Percentiles rank a stretch among this genome's conserved stretches.
phyloP scores from a whole-genome alignment of 2,113 vertebrate species.

The Aleadryas rufinucha region DNA sequence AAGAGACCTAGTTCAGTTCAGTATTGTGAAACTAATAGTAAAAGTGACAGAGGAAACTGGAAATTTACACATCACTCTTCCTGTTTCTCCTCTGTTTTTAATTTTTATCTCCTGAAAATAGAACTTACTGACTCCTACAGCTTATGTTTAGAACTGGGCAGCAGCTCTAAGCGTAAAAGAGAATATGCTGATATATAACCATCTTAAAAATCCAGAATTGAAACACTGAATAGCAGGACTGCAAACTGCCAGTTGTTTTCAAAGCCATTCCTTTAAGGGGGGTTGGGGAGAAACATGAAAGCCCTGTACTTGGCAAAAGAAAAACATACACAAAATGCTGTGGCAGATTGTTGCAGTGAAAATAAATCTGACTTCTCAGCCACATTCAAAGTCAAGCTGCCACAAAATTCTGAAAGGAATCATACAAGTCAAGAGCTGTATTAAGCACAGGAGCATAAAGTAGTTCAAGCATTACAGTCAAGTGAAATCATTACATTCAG shows the following conservation, averaged over 20 bases:
- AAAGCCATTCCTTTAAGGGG: background rate
- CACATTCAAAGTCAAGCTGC: background rate
- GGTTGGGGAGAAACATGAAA: background rate
- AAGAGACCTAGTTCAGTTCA: background rate
- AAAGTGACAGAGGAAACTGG: background rate
- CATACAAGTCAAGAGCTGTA: background rate
- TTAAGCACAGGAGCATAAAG: background rate
- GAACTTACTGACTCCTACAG: background rate
- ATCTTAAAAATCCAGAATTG: background rate
- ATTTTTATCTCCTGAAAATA: background rate
- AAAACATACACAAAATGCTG: background rate
- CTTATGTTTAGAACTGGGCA: background rate
- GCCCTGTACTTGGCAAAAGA: background rate
- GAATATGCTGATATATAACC: background rate
- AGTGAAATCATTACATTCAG: background rate
- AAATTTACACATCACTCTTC: background rate
- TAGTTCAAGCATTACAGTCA: background rate
- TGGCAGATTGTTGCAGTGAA: background rate
- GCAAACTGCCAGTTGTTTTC: conserved; percentile 2
- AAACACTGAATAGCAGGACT: background rate
- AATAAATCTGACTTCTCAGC: conserved; percentile 12
- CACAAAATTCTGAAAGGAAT: conserved; percentile 6
- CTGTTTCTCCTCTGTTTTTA: background rate
- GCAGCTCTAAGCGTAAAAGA: background rate
- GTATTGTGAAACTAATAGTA: background rate